These are phyloP conservation scores for Megaceryle alcyon DNA, from an alignment of 2,797 vertebrate genomes.

Conservation along the genomic window DNA sequence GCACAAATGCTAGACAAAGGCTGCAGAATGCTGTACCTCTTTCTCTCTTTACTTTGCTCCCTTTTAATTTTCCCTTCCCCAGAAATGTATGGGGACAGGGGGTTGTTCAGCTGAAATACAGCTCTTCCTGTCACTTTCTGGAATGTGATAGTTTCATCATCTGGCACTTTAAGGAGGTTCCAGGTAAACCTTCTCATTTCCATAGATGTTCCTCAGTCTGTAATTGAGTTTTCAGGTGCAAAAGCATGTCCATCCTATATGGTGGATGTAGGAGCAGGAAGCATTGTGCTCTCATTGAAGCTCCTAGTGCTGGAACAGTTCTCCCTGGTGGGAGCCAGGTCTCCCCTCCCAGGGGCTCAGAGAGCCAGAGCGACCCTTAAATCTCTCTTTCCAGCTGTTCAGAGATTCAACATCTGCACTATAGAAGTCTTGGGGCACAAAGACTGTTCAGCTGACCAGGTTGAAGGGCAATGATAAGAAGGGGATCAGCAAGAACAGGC, in stretches of 20 bases:
- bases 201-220: accelerated
- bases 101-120: background rate
- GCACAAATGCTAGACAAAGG: background rate
- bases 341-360: background rate
- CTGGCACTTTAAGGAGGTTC: background rate
- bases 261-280: background rate
- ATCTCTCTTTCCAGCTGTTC: background rate
- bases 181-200: background rate
- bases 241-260: background rate
- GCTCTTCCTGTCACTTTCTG: background rate
- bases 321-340: background rate
- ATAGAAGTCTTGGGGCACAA: background rate
- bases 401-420: background rate
- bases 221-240: background rate
- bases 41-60: background rate
- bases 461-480: background rate
- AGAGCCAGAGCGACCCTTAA: background rate
- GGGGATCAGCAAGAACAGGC: background rate
- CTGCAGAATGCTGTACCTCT: background rate
- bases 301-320: background rate
- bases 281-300: background rate
- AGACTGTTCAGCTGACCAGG: background rate
- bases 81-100: accelerated
- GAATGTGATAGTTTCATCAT: background rate
- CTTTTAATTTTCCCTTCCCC: background rate